Base-by-base conservation (phyloP, 2,888 invertebrate genomes). In the Drosophila niveifrons region DNA sequence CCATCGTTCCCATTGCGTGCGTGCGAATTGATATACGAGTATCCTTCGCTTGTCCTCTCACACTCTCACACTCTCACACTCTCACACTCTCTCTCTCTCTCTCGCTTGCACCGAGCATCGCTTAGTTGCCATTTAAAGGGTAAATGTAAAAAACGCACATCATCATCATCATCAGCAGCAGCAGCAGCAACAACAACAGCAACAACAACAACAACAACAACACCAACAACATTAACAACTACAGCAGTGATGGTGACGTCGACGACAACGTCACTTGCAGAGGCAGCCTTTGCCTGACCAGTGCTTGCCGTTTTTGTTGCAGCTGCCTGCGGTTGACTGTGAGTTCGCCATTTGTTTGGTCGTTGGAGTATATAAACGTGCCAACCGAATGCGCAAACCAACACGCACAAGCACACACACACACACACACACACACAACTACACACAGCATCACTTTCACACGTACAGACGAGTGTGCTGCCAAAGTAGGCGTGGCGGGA, bases 361-460 rank as follows among this genome's bases (percentile, higher is more conserved):
- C 76, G 80, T 56, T 79, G 77, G 79, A 78, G 85, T 82, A 80
- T 77, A 83, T 82, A 83, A 82, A 77, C 77, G 82, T 73, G 83
- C 75, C 72, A 66, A 67, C 75, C 75, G 64, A 65, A 75, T 73
- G 43, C 67, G 65, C 64, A 46, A 43, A 57, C 53, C 50, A 64
- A 74, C 71, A 82, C 59, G 62, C 53, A 41, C 57, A 29, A 39
- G 43, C 34, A 62, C 51, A 39, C 29, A 47, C n/a, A 23, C 34
- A n/a, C 34, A 3, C 31, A 31, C 31, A 10, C 31, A 31, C 57
- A 57, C 59, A 39, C 36, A 51, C 4, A 23, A 23, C 23, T 23
- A 23, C 23, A 23, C 23, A 23, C 51, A 52, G 11, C 46, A 64
- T 23, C 72, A 75, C 73, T 73, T 73, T 66, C 66, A 75, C 63